These are phyloP conservation scores for Drosophila acutilabella DNA, from an alignment of 2,888 invertebrate genomes.

Conservation along the genomic window DNA sequence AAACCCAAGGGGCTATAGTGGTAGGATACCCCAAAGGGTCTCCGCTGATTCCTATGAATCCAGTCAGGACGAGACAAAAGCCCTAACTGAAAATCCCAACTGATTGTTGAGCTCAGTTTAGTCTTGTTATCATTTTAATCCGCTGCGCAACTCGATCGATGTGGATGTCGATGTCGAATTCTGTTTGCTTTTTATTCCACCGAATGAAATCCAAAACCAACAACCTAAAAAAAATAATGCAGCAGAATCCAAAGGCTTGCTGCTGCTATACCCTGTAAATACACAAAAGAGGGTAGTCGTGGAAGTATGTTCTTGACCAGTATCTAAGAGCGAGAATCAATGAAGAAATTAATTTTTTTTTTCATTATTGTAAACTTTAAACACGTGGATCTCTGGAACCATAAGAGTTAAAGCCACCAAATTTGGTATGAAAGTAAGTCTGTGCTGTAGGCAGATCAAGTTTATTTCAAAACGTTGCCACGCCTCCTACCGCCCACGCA, in stretches of 20 bases:
- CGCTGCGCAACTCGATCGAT: constrained; percentile 28
- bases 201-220: constrained; percentile 82
- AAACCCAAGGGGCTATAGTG: not conserved
- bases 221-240: constrained; percentile 19
- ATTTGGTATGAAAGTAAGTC: too few relatives aligned
- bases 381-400: too few relatives aligned
- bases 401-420: too few relatives aligned
- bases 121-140: constrained; percentile 81
- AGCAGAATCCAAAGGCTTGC: constrained; percentile 50
- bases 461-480: too few relatives aligned
- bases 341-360: too few relatives aligned
- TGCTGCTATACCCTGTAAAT: constrained; percentile 17
- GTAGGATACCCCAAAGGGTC: not conserved
- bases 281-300: not conserved
- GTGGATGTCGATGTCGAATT: constrained; percentile 43
- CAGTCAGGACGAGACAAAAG: constrained; percentile 32
- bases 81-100: constrained; percentile 26
- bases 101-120: constrained; percentile 24
- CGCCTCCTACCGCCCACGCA: too few relatives aligned
- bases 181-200: constrained; percentile 59
- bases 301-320: too few relatives aligned
- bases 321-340: too few relatives aligned
- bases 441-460: too few relatives aligned
- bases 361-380: too few relatives aligned
- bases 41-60: constrained; percentile 33